Percentiles rank a stretch among this genome's conserved stretches.
Evolutionary conservation across 2,113 vertebrate genomes (phyloP).

Genomic region (Probosciger aterrimus): DNA sequence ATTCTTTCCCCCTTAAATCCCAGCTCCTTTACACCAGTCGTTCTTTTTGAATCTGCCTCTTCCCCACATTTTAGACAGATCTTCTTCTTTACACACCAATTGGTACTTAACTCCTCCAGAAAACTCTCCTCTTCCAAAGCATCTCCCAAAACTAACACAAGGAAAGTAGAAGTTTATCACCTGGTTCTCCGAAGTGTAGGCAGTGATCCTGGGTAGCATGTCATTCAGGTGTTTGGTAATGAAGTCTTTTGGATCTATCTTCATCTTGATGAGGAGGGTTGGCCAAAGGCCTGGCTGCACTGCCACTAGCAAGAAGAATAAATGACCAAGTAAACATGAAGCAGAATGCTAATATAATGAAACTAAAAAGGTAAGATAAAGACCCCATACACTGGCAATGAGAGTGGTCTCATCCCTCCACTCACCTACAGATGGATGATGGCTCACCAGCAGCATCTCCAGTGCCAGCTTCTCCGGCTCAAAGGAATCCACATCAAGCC

Average conservation of each 20-base stretch:
- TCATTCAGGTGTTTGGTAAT: slow-evolving; percentile 84
- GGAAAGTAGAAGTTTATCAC: slow-evolving; percentile 56
- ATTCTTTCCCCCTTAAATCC: not conserved
- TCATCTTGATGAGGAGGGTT: slow-evolving; percentile 85
- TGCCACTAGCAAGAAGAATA: slow-evolving; percentile 70
- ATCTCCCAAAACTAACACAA: not conserved
- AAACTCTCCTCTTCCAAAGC: not conserved
- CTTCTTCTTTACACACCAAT: not conserved
- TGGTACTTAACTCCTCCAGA: not conserved
- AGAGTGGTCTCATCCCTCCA: not conserved
- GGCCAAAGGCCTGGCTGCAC: slow-evolving; percentile 85
- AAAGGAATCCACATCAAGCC: slow-evolving; percentile 74
- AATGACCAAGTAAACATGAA: not conserved
- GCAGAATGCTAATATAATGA: not conserved
- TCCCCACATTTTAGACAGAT: not conserved
- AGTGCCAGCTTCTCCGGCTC: slow-evolving; percentile 86
- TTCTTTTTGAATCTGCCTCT: not conserved
- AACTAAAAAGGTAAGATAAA: not conserved
- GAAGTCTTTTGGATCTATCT: slow-evolving; percentile 84
- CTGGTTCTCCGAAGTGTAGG: slow-evolving; percentile 77
- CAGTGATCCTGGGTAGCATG: slow-evolving; percentile 82
- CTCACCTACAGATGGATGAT: slow-evolving; percentile 92
- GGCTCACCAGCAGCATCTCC: slow-evolving; percentile 85
- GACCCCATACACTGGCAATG: rapidly evolving
- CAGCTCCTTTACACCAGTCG: not conserved